Percentiles rank a stretch among this genome's conserved stretches.
phyloP scores from a whole-genome alignment of 2,888 invertebrate genomes.

The Meandrusa payeni region DNA sequence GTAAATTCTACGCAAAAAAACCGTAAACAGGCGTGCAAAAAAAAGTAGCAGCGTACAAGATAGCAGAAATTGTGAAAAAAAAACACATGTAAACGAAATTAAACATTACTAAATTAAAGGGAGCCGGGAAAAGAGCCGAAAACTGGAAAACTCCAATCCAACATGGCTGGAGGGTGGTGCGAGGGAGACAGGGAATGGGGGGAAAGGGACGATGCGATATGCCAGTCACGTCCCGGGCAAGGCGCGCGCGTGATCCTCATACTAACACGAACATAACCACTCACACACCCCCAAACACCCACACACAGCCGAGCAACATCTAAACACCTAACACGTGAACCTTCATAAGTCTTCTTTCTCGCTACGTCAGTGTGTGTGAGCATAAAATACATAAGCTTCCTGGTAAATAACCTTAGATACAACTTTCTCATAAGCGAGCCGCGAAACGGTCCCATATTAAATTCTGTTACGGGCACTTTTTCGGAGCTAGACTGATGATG shows the following conservation, averaged over 20 bases:
- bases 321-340: constrained; percentile 52
- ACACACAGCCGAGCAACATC: constrained; percentile 50
- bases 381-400: constrained; percentile 73
- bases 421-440: constrained; percentile 66
- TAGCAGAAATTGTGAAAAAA: constrained; percentile 24
- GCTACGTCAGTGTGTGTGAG: constrained; percentile 47
- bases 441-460: constrained; percentile 70
- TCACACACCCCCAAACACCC: constrained; percentile 61
- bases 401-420: constrained; percentile 74
- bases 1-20: too few species aligned
- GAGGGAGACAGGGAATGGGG: constrained; percentile 63
- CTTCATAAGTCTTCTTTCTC: constrained; percentile 42
- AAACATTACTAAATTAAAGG: constrained; percentile 73
- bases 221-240: constrained; percentile 77
- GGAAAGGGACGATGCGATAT: constrained; percentile 76
- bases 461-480: constrained; percentile 66
- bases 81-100: constrained; percentile 52
- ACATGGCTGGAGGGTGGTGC: constrained; percentile 73
- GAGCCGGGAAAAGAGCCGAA: constrained; percentile 66
- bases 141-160: constrained; percentile 72
- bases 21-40: too few species aligned
- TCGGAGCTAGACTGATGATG: constrained; percentile 53
- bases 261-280: constrained; percentile 70
- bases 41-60: too few species aligned
- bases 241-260: constrained; percentile 77